Evolutionary conservation across 2,888 invertebrate species (phyloP), one percentile per base, ranked within the genome.

Genomic region (Xylota sylvarum): DNA sequence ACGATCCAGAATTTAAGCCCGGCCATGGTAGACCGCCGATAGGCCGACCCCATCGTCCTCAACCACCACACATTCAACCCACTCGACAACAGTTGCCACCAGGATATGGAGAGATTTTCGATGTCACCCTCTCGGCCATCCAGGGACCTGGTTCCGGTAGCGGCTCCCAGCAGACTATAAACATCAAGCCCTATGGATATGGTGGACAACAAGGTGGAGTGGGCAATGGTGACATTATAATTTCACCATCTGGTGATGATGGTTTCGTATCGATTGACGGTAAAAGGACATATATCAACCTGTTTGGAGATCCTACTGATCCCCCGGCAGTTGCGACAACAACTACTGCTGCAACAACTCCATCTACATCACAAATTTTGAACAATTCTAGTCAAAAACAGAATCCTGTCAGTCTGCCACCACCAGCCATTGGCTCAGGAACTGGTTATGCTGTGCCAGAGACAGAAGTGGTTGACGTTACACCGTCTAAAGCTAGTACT

Each of bases 251-350:
- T 5, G 96, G 96, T 17, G 95, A 96, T 58, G 96, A 97, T 90
- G 96, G 97, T 30, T 97, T 97, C 92, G 98, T 98, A 14, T 97
- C 97, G 27, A 98, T 98, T 78, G 97, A 98, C 90, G 98, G 98
- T 43, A 97, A 97, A 93, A 94, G 97, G 89, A 97, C 97, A 0
- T 97, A 97, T 91, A 94, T 98, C 89, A 97, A 97, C 93, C 93
- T 97, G 50, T 97, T 97, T 91, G 97, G 96, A 85, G 95, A 95
- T 89, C 91, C 92, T 88, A 92, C 93, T 89, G 93, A 92, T 90
- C 89, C 91, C 70, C 92, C 92, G 35, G 88, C 91, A 89, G 69
- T 91, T 86, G 79, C 93, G 92, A 14, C 93, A 88, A 19, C 91
- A 91, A 4, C 90, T 88, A 84, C 93, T 90, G 19, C 92, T 91